phyloP scores from a whole-genome alignment of 2,797 vertebrate genomes.

The Sternarchorhynchus goeldii region DNA sequence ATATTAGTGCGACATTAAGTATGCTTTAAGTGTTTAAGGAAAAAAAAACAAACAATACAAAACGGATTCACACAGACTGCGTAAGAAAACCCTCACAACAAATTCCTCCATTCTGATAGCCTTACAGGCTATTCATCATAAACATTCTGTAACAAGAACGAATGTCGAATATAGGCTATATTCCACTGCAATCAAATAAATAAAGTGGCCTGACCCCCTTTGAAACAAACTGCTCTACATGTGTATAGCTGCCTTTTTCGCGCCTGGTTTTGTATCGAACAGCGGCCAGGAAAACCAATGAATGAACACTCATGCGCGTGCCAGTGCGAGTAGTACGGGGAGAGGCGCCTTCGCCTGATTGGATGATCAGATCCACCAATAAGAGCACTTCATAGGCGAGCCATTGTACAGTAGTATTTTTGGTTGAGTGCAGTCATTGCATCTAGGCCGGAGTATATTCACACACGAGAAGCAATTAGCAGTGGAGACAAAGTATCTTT shows the following conservation, averaged over 20 bases:
- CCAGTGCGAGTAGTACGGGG: slow-evolving; percentile 64
- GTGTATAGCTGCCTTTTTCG: slow-evolving; percentile 57
- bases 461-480: neutral
- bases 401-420: slow-evolving; percentile 45
- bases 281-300: slow-evolving; percentile 71
- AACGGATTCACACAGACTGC: neutral
- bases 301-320: slow-evolving; percentile 68
- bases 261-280: slow-evolving; percentile 77
- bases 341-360: slow-evolving; percentile 65
- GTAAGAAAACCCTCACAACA: neutral
- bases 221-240: neutral
- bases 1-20: no score
- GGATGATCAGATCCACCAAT: slow-evolving; percentile 69
- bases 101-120: neutral
- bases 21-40: no score
- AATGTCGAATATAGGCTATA: neutral
- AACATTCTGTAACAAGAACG: neutral
- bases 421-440: slow-evolving; percentile 17
- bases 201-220: no score
- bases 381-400: slow-evolving; percentile 60
- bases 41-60: no score
- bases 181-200: neutral
- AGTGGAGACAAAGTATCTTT: neutral
- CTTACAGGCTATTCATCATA: no score
- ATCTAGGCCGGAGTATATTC: slow-evolving; percentile 18